A percentile compares a stretch with the other conserved stretches of the same genome.
Evolutionary conservation across 2,113 vertebrate genomes (phyloP).

Genomic region (Rhadina sibilatrix): DNA sequence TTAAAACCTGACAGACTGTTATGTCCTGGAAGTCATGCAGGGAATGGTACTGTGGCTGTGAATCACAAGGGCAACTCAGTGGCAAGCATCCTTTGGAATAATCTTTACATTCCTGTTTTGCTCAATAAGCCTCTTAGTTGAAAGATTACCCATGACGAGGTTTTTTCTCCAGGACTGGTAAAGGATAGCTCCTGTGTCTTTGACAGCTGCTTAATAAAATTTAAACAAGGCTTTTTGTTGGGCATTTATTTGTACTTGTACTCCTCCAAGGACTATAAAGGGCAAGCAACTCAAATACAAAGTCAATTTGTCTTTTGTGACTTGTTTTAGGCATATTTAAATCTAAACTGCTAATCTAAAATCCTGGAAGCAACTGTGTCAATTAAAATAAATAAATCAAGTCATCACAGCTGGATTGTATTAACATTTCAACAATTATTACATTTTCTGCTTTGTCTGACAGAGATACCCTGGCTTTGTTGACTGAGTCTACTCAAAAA

Average conservation of each 20-base stretch:
- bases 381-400: conserved; percentile 9
- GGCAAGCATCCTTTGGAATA: background rate
- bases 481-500: background rate
- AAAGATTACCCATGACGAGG: background rate
- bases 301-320: background rate
- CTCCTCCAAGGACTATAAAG: background rate
- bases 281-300: conserved; percentile 13
- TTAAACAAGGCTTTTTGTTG: background rate
- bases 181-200: background rate
- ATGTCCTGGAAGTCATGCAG: conserved; percentile 1
- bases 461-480: background rate
- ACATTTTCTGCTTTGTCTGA: background rate
- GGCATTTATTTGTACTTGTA: background rate
- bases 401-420: background rate
- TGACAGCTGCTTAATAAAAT: conserved; percentile 2
- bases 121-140: conserved; percentile 27
- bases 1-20: background rate
- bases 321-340: background rate
- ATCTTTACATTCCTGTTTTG: conserved; percentile 13
- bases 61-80: conserved; percentile 24
- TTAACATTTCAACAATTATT: background rate
- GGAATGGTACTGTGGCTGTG: background rate
- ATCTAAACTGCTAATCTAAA: conserved; percentile 15
- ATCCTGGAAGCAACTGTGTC: background rate
- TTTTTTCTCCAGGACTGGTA: background rate